These are phyloP conservation scores for Caenorhabditis drosophilae DNA, from an alignment of 2,888 invertebrate species.

Conservation along the genomic window DNA sequence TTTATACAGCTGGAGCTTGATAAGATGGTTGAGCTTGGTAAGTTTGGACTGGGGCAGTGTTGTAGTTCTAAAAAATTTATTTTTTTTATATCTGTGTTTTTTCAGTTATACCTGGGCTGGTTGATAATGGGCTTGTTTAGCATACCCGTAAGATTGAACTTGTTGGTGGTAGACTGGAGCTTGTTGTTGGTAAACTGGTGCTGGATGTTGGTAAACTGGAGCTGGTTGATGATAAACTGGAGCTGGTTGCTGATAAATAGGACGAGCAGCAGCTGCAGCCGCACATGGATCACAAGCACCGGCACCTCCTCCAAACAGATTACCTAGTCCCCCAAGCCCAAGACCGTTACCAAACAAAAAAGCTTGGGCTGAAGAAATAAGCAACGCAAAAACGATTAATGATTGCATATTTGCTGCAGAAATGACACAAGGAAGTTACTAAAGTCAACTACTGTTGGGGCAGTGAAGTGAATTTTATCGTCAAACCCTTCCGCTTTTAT, in stretches of 20 bases:
- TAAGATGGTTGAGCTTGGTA: constrained; percentile 17
- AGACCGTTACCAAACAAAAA: constrained; percentile 35
- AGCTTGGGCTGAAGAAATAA: constrained; percentile 30
- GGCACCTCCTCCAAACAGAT: constrained; percentile 31
- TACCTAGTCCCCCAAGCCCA: constrained; percentile 24
- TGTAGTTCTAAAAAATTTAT: constrained; percentile 1
- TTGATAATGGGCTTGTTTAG: constrained; percentile 21
- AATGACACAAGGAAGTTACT: no score
- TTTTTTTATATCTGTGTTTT: neutral
- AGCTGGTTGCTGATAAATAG: constrained; percentile 22
- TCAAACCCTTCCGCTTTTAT: no score
- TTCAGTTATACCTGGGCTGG: constrained; percentile 13
- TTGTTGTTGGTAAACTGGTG: constrained; percentile 19
- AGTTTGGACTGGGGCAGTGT: constrained; percentile 6
- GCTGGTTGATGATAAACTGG: constrained; percentile 18
- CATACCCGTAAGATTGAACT: constrained; percentile 20
- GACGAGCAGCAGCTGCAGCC: constrained; percentile 18
- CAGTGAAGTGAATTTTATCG: no score
- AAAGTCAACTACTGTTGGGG: no score
- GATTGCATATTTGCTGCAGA: constrained; percentile 21
- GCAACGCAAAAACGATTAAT: constrained; percentile 18
- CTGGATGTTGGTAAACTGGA: constrained; percentile 27
- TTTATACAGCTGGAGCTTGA: constrained; percentile 11
- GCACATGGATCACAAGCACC: constrained; percentile 40
- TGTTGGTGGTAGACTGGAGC: constrained; percentile 25